Evolutionary conservation across 1,140 invertebrate genomes (phyloP).

Genomic region (Psix sp.): DNA sequence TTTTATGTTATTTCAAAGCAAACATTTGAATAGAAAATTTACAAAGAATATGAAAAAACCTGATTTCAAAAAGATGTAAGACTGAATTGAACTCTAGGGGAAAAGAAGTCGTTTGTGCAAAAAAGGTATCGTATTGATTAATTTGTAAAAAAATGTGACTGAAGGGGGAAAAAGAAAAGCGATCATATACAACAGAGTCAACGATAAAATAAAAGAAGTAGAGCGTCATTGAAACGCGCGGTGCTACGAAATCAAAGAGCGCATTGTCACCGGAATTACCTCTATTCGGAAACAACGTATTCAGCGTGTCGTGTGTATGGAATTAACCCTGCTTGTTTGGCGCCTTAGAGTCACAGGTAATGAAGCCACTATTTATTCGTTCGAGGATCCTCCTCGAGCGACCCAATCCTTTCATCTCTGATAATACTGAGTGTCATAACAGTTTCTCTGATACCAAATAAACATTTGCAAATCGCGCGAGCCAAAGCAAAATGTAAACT

Average conservation of each 20-base stretch:
- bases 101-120: background rate
- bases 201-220: conserved; percentile 57
- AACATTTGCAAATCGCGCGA: background rate
- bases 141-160: conserved; percentile 28
- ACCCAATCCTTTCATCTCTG: conserved; percentile 44
- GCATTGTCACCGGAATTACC: conserved; percentile 77
- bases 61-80: too few relatives aligned
- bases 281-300: conserved; percentile 77
- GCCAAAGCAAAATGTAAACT: background rate
- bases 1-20: too few relatives aligned
- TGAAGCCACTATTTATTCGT: conserved; percentile 73
- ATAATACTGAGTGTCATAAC: conserved; percentile 27
- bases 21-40: too few relatives aligned
- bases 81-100: too few relatives aligned
- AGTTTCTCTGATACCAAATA: conserved; percentile 9
- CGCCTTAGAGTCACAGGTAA: conserved; percentile 70
- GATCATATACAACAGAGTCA: conserved; percentile 32
- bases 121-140: conserved; percentile 41
- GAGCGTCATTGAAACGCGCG: conserved; percentile 71
- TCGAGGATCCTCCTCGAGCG: conserved; percentile 45
- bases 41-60: too few relatives aligned
- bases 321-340: conserved; percentile 77
- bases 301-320: conserved; percentile 70
- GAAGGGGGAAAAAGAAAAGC: conserved; percentile 32
- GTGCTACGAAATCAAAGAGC: conserved; percentile 77